Base-by-base conservation (phyloP, 2,797 vertebrate species). In the Dipus sagitta region DNA sequence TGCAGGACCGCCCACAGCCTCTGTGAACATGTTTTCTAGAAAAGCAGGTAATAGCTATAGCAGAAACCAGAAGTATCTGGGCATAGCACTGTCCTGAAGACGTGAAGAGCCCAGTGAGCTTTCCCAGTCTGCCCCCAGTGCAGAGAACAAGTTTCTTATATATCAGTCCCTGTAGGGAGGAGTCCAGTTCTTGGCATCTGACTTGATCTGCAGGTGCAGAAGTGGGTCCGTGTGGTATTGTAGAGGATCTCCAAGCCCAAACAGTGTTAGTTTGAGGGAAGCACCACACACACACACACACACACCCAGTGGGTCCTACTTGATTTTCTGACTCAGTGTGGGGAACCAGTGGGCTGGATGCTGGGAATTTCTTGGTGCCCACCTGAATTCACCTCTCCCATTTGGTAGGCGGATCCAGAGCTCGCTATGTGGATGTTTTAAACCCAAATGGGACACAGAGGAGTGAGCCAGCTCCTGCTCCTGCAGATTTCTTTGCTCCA, bases 1-100 rank as follows among this genome's bases (percentile, higher is more conserved):
- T 0, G 92, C 97, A 0, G 97, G 95, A 9, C 98, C 98, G 0
- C 98, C 98, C 0, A 85, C 96, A 30, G 85, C 98, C 15, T 97
- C 99, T 2, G 98, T 99, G 92, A 99, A 99, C 62, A 98, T 99
- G 93, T 99, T 99, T 97, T 99, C 99, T 89, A 99, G 99, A 97
- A 99, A 98, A 98, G 99, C 99, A 98, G 99, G 99, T 99, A 97
- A 97, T 6, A 28, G 54, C 21, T 65, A 3, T 17, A 12, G n/a
- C 28, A 1, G 68, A n/a, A 23, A 10, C 2, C 0, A 24, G 47
- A n/a, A 14, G 18, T 1, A 3, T 71, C 2, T 7, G 32, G 20
- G 4, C 12, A 1, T 4, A 38, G 0, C 0, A 0, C 4, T 13
- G 76, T 82, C 6, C 54, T 15, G 0, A 1, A 17, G 30, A 10